Conservation (phyloP, 35 echinoderm and acorn worm genomes). For the Acanthaster planci region DNA sequence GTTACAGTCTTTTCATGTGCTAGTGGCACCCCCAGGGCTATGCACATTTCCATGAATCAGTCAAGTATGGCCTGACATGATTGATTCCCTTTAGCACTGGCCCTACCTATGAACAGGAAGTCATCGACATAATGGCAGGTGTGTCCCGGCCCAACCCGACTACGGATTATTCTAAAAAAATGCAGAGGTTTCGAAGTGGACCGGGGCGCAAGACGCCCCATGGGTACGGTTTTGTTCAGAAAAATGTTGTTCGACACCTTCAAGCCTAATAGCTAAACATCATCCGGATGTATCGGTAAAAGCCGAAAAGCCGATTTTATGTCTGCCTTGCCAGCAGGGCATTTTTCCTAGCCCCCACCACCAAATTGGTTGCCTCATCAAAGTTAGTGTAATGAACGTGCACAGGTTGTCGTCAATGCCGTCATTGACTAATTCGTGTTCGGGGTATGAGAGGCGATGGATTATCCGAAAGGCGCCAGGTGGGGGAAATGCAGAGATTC, state of each 20-base stretch:
- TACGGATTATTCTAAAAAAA: not conserved
- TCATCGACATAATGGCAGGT: constrained; percentile 41
- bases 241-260: not conserved
- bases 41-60: not conserved
- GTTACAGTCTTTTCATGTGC: constrained; percentile 20
- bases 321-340: constrained; percentile 43
- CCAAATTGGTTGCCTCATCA: not conserved
- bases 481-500: too few relatives aligned
- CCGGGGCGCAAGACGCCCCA: constrained; percentile 12
- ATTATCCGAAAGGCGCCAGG: constrained; percentile 12
- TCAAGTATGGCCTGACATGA: not conserved
- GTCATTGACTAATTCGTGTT: not conserved
- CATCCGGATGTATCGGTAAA: constrained; percentile 29
- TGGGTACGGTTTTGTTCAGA: constrained; percentile 30
- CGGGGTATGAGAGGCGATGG: too few relatives aligned
- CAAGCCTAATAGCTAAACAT: constrained; percentile 40
- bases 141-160: not conserved
- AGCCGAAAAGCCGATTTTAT: constrained; percentile 40
- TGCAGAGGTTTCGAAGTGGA: not conserved
- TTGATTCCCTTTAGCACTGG: not conserved
- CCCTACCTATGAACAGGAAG: not conserved
- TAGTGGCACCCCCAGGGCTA: constrained; percentile 2
- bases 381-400: constrained; percentile 10
- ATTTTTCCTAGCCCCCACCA: not conserved
- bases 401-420: not conserved